These are phyloP conservation scores for Triops longicaudatus DNA, from an alignment of 1,140 invertebrate genomes.

Conservation along the genomic window DNA sequence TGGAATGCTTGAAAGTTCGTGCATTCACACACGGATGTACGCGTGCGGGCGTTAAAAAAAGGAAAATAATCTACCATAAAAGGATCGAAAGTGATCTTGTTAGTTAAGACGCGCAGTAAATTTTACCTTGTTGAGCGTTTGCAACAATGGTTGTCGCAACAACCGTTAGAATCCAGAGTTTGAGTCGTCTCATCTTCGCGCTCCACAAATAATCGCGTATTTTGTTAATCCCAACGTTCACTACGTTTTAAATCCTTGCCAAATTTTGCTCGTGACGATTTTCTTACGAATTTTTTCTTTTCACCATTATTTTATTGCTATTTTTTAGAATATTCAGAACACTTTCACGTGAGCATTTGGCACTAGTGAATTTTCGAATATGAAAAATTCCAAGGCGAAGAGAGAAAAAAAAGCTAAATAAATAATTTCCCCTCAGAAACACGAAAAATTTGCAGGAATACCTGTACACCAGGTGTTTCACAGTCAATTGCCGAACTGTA, in stretches of 20 bases:
- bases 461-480: neutral
- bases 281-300: neutral
- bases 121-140: neutral
- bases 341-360: neutral
- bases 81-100: no score
- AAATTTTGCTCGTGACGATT: neutral
- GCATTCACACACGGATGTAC: neutral
- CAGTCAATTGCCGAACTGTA: constrained; percentile 1
- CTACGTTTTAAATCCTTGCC: constrained; percentile 10
- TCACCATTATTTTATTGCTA: neutral
- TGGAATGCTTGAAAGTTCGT: neutral
- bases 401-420: neutral
- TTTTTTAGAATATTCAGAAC: neutral
- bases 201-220: neutral
- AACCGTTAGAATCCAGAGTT: neutral
- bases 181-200: neutral
- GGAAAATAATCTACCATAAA: neutral
- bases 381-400: neutral
- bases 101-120: neutral
- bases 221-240: constrained; percentile 1
- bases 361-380: neutral
- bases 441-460: neutral
- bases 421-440: neutral
- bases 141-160: neutral
- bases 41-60: neutral